Base-by-base conservation (phyloP, 2,797 vertebrate species). In the Tragelaphus eurycerus region DNA sequence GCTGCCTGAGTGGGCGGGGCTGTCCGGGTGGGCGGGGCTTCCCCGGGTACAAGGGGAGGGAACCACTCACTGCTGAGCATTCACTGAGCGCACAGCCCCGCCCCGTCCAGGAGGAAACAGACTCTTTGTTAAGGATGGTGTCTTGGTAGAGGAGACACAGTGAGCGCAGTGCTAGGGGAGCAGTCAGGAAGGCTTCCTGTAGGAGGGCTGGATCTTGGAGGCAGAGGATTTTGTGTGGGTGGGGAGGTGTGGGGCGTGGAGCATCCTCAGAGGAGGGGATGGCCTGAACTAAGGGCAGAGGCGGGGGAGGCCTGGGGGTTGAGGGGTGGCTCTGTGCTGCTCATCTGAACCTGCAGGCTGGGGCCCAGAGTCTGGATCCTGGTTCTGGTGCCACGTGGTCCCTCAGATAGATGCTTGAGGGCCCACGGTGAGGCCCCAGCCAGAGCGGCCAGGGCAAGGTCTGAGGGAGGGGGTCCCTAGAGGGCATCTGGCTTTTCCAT, bases 391-490 rank as follows among this genome's bases (percentile, higher is more conserved):
- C 14, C 25, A 9, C 3, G 38, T 21, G n/a, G 13, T 59, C 25
- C 4, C 38, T 59, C 27, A 4, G 62, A 21, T 4, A n/a, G 23
- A 5, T 10, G 27, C 52, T 23, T 38, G 81, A 27, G 25, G 19
- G 43, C 17, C 2, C 15, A 13, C 14, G 23, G 54, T 4, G 10
- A 5, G 16, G 31, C 43, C 48, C 29, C 8, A 38, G 52, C 78
- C 3, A 6, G 13, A 54, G 21, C 21, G 10, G 23, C 62, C 4
- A 3, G 15, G 12, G 29, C 1, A 0, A 2, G 27, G n/a, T 71
- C 87, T 29, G 7, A 86, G 71, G 25, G 3, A 25, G 25, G 19
- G 31, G 6, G 6, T 10, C 52, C 21, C 50, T 23, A n/a, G n/a
- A 19, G 76, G 46, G 46, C 10, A 17, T 21, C 55, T 0, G 3